phyloP scores from a whole-genome alignment of 2,888 invertebrate species.

The Disparrhopalites patrizii region DNA sequence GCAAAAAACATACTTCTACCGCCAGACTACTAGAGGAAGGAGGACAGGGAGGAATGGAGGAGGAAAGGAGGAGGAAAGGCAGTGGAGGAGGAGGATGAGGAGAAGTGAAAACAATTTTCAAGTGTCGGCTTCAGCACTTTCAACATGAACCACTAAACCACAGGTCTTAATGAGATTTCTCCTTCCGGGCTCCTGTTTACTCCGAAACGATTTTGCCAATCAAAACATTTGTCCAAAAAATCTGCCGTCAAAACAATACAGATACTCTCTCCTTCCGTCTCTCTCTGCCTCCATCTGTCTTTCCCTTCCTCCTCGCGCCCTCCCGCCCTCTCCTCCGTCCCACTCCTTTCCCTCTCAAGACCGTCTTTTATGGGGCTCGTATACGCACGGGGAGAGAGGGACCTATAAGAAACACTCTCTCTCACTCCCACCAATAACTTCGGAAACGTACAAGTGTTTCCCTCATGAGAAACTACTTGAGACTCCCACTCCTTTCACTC shows the following conservation, averaged over 20 bases:
- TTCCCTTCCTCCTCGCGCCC: too few relatives aligned
- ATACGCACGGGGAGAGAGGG: not conserved
- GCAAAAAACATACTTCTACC: too few relatives aligned
- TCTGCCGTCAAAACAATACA: conserved; percentile 40
- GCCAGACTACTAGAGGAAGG: conserved; percentile 1
- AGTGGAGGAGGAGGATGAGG: not conserved
- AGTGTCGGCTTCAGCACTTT: conserved; percentile 38
- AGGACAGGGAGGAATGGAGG: conserved; percentile 13
- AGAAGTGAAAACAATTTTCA: conserved; percentile 44
- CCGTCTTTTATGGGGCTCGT: too few relatives aligned
- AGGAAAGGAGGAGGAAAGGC: not conserved
- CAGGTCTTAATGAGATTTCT: conserved; percentile 48
- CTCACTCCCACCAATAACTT: too few relatives aligned
- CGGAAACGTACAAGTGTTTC: too few relatives aligned
- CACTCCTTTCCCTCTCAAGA: too few relatives aligned
- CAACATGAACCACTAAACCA: conserved; percentile 26
- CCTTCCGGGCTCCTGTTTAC: conserved; percentile 46
- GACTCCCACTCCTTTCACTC: too few relatives aligned
- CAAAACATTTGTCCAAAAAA: conserved; percentile 48
- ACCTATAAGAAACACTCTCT: too few relatives aligned
- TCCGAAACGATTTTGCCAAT: conserved; percentile 47
- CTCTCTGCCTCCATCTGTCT: not conserved
- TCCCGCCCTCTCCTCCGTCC: too few relatives aligned
- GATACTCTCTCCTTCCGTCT: not conserved
- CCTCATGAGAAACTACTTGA: too few relatives aligned